These are phyloP conservation scores for Ellobius talpinus DNA, from an alignment of 2,113 vertebrate genomes.

Conservation along the genomic window DNA sequence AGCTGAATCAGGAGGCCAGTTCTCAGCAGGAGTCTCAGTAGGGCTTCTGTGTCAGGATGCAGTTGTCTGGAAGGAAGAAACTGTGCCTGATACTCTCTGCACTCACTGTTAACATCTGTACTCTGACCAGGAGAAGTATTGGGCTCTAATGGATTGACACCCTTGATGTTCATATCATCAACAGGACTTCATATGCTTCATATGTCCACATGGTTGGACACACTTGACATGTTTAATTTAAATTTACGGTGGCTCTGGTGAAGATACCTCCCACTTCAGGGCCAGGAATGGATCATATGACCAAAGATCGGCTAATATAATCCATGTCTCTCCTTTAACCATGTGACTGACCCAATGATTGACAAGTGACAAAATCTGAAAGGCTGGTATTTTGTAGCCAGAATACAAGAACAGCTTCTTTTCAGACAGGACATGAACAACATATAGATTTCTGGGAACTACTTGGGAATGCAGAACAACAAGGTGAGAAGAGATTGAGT, in stretches of 20 bases:
- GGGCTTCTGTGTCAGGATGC: too few species aligned
- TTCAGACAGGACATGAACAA: neutral
- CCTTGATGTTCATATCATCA: neutral
- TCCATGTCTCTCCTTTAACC: neutral
- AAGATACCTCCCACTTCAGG: neutral
- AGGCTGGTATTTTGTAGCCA: neutral
- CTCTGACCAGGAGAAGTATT: neutral
- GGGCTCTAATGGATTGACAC: neutral
- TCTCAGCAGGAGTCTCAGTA: neutral
- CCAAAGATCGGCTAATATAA: neutral
- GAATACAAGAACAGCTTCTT: neutral
- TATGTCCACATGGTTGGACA: neutral
- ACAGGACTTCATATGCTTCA: neutral
- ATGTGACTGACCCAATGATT: neutral
- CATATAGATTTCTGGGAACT: neutral
- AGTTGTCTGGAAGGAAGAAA: neutral
- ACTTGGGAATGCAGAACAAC: neutral
- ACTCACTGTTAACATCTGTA: neutral
- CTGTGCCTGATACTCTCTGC: neutral
- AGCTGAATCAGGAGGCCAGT: neutral
- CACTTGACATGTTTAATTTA: neutral
- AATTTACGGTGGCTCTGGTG: neutral
- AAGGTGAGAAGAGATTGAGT: slow-evolving; percentile 3
- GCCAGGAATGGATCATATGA: neutral
- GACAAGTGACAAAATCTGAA: neutral